Evolutionary conservation across 2,888 invertebrate species (phyloP), one percentile per base, ranked within the genome.

Genomic region (Neoascia interrupta): DNA sequence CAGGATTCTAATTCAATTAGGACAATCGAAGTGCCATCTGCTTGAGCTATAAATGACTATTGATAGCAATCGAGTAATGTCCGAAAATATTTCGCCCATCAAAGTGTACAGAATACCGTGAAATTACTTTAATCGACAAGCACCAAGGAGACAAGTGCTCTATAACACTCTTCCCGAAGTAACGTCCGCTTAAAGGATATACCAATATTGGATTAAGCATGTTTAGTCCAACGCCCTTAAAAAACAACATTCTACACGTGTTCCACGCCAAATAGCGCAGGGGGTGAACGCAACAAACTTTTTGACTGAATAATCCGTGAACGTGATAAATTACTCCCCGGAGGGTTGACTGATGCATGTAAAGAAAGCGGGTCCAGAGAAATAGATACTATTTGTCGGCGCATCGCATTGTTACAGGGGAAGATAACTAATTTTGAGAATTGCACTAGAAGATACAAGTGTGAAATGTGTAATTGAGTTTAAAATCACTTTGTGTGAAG

Each of bases 281-380:
- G 56, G 81, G 60, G 73, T 68, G 80, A 73, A 26, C 8, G 8
- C 31, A 49, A 60, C 23, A 54, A 86, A 84, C 85, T 86, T 86
- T 84, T 86, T 85, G 85, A 86, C 86, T 87, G 84, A 83, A 84
- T 87, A 86, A 86, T 86, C 87, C 85, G 63, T 79, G 81, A 83
- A 84, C 84, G 86, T 88, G 88, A 88, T 88, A 86, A 88, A 88
- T 88, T 85, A 84, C 84, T 85, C 88, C 87, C 87, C 81, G 81
- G 88, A 86, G 88, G 85, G 84, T 86, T 85, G 81, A 80, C 82
- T 82, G 26, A 26, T 8, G 8, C 26, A 26, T 5, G 26, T 26
- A 26, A 8, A 26, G 26, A 26, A 23, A 56, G 41, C 36, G 63
- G 45, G 47, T 56, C 37, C 19, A 16, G 26, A 41, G 63, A 63